Base-by-base conservation (phyloP, 2,888 invertebrate genomes). In the Microplitis manilae region DNA sequence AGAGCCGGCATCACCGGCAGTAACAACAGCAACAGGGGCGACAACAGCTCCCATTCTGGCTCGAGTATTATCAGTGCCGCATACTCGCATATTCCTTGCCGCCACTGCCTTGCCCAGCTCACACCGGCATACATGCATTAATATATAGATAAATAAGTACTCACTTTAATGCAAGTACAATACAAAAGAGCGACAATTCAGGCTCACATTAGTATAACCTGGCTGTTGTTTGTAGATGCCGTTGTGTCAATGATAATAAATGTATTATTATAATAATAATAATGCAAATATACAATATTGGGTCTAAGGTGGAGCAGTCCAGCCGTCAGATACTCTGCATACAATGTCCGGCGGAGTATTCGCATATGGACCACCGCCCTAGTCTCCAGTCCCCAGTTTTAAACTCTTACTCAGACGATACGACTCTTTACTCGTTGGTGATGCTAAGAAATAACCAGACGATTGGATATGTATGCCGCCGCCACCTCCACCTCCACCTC, bases 21-120 rank as follows among this genome's bases (percentile, higher is more conserved):
- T 9, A 50, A 50, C 50, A 50, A 13, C 9, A 9, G 20, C 20
- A 50, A 50, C 9, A 50, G 50, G 73, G 62, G 73, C 77, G 73
- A 77, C 77, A 77, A 77, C 77, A 61, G 73, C 62, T 73, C 62
- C 73, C 77, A 77, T 77, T 77, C 77, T 77, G 73, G 73, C 62
- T 50, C 50, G 9, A 1, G 73, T 62, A 77, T 73, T 73, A 73
- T 73, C 68, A 67, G 68, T 68, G 68, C 62, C 50, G 50, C 41
- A 50, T 69, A 65, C 62, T 7, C 30, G 30, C 30, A 30, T 30
- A 30, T 30, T 30, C 30, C 30, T 30, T 30, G 30, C 30, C 13
- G 50, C 50, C 50, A 50, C 50, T 13, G 50, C 50, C 50, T 50
- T 50, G 50, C 50, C 50, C 50, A 50, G 77, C 70, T 67, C 71